Evolutionary conservation across 2,797 vertebrate species (phyloP), one percentile per base, ranked within the genome.

Genomic region (Pipistrellus pygmaeus): DNA sequence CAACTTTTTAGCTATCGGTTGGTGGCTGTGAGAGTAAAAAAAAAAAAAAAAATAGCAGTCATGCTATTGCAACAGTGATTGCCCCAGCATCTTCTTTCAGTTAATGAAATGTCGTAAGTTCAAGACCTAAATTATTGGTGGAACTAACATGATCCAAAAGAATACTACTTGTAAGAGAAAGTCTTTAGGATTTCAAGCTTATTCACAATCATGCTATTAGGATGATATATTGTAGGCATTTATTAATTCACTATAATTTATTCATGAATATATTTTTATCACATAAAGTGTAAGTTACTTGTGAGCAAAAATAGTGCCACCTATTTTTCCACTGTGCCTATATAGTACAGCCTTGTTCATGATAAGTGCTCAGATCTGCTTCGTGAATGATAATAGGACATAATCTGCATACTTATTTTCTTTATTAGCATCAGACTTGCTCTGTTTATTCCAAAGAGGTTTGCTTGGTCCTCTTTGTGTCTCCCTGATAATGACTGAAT

Each of bases 21-120:
- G 3, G 75, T 90, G 88, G 25, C 89, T 96, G 27, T 1, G 30
- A 88, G 53, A 84, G 20, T 77, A 1, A 51, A 53, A 64, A 86
- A 57, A 89, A 2, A 2, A 51, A 53, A 86, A 44, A 44, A 44
- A 44, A 44, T 9, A 91, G 38, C 60, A 13, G 0, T 6, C 15
- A 55, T 18, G 68, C n/a, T 90, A 41, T 94, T 95, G 81, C 72
- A 75, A 92, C 10, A 8, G 48, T 12, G 77, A 90, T 81, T 95
- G 81, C 76, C 17, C 73, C 60, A 83, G 60, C 68, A 86, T 94
- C 91, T 91, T 91, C 64, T 92, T 97, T 95, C 77, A 32, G 55
- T 97, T 97, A 97, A 68, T 84, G 88, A 55, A 64, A 32, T 95
- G 38, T 64, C 68, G 82, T 90, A 88, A 97, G 94, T 95, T 90